Percentiles rank a stretch among this genome's conserved stretches.
phyloP scores from a whole-genome alignment of 2,797 vertebrate species.

The Trichosurus vulpecula region DNA sequence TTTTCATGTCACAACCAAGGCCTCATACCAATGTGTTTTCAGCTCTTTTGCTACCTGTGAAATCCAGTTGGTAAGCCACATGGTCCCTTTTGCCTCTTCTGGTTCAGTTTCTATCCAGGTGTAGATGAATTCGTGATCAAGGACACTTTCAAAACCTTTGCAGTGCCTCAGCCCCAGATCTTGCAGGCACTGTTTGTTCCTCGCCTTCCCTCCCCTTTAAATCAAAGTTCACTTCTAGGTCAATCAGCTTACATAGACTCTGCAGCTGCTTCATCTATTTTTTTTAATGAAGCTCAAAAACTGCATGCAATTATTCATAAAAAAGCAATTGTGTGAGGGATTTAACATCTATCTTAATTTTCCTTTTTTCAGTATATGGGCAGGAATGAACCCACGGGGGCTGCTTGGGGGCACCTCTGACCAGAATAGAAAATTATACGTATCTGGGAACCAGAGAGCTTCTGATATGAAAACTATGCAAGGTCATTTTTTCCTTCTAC shows the following conservation, averaged over 20 bases:
- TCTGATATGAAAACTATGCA: background rate
- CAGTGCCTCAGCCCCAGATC: background rate
- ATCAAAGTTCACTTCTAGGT: background rate
- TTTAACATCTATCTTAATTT: background rate
- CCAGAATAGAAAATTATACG: constrained; percentile 6
- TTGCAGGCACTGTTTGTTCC: background rate
- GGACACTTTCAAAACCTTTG: background rate
- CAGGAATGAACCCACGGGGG: background rate
- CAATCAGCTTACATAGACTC: background rate
- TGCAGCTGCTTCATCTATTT: background rate
- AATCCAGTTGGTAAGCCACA: background rate
- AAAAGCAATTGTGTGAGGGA: background rate
- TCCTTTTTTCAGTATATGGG: background rate
- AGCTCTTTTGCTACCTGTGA: background rate
- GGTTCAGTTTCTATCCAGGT: background rate
- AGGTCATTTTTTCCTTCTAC: constrained; percentile 8
- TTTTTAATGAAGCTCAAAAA: background rate
- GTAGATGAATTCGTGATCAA: background rate
- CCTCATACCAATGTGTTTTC: background rate
- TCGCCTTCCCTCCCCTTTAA: background rate
- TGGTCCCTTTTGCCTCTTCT: background rate
- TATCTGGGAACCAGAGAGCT: background rate
- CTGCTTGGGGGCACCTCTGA: background rate
- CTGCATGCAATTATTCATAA: background rate
- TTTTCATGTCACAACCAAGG: background rate